Percentiles rank a stretch among this genome's conserved stretches.
Evolutionary conservation across 2,888 invertebrate genomes (phyloP).

Genomic region (Hofmannophila pseudospretella): DNA sequence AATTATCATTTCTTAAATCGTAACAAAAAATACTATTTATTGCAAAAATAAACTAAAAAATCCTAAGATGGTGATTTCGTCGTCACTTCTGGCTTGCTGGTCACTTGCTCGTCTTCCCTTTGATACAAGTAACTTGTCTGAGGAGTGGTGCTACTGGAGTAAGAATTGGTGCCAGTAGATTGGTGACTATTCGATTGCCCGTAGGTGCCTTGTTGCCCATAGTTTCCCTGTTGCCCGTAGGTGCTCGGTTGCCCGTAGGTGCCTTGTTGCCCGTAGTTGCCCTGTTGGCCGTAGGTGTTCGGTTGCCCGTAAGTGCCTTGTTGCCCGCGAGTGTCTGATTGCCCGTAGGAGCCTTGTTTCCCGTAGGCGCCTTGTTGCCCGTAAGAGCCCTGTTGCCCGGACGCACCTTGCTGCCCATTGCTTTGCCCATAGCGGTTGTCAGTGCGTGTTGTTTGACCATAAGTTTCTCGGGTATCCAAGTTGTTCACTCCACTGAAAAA

Average conservation of each 20-base stretch:
- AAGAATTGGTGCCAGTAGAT: conserved; percentile 20
- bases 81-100: conserved; percentile 51
- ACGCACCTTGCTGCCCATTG: conserved; percentile 7
- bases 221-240: conserved; percentile 11
- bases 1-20: too few relatives aligned
- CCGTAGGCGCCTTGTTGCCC: conserved; percentile 8
- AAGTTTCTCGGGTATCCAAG: conserved; percentile 30
- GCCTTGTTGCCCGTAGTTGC: conserved; percentile 22
- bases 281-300: conserved; percentile 9
- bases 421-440: conserved; percentile 12
- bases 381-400: conserved; percentile 1
- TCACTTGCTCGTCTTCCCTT: conserved; percentile 63
- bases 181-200: conserved; percentile 13
- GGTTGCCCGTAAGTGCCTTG: background rate
- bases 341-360: conserved; percentile 11
- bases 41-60: background rate
- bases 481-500: conserved; percentile 44
- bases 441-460: conserved; percentile 23
- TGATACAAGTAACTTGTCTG: conserved; percentile 77
- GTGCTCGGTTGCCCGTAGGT: conserved; percentile 13
- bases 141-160: conserved; percentile 48
- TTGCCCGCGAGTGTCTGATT: conserved; percentile 1
- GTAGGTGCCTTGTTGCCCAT: conserved; percentile 12
- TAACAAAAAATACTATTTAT: background rate
- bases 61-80: conserved; percentile 49